These are phyloP conservation scores for Corvus hawaiiensis DNA, from an alignment of 2,113 vertebrate species.

Conservation along the genomic window DNA sequence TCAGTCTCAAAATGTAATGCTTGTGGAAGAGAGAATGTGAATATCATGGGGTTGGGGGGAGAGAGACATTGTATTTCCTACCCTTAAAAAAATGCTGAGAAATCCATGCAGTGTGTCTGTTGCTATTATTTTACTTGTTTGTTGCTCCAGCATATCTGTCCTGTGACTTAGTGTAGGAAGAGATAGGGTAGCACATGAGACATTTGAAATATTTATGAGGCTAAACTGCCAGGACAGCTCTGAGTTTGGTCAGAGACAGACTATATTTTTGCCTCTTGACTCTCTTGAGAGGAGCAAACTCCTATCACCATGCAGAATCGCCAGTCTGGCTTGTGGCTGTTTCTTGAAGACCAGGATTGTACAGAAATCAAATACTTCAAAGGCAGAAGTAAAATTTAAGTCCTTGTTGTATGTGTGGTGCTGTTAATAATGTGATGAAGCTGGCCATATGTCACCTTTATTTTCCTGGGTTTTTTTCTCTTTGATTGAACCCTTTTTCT, in stretches of 20 bases:
- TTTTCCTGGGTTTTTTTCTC: not conserved
- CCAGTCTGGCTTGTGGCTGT: not conserved
- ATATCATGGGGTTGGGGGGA: accelerated
- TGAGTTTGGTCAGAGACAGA: not conserved
- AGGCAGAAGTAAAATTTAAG: accelerated
- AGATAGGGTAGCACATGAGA: not conserved
- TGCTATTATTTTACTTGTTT: not conserved
- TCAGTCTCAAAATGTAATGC: not conserved
- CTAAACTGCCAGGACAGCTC: not conserved
- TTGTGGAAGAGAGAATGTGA: not conserved
- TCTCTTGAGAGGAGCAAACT: not conserved
- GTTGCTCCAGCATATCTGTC: not conserved
- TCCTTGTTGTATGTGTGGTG: not conserved
- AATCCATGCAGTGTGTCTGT: not conserved
- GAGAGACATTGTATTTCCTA: not conserved
- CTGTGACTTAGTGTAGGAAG: not conserved
- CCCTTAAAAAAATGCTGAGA: not conserved
- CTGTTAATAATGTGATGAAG: not conserved
- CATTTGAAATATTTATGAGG: not conserved
- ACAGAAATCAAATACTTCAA: not conserved
- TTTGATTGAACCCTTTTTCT: not conserved
- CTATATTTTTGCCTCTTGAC: not conserved
- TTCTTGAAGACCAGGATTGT: not conserved
- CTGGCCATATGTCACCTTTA: not conserved
- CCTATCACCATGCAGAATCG: not conserved